Base-by-base conservation (phyloP, 2,797 vertebrate genomes). In the Anguilla megastoma region DNA sequence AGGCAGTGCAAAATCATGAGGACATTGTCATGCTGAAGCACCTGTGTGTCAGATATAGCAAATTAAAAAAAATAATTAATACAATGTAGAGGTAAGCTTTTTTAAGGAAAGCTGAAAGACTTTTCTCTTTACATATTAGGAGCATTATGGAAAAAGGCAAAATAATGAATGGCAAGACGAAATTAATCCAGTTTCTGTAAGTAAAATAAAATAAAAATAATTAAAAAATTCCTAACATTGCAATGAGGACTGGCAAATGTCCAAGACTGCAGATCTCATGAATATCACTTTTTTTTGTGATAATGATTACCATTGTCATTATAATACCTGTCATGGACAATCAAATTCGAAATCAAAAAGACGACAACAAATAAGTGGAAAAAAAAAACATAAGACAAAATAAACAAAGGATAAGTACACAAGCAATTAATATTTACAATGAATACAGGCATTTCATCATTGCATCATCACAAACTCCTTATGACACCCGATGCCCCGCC, bases 341-440 rank as follows among this genome's bases (percentile, higher is more conserved):
- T 8, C 90, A 94, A 91, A n/a, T 27, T 69, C 63, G 5, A 92
- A 88, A 85, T 86, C 66, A 91, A 91, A 92, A 87, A 52, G 21
- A 16, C 80, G 24, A 79, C 54, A 82, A 66, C 63, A 88, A 91
- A 89, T 48, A 90, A 85, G 85, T 69, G 50, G 86, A 87, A 88
- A 79, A 69, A 69, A 6, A 50, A 86, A 80, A 84, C 10, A 85
- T n/a, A 2, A 45, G 86, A 87, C 8, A 1, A 79, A 45, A 21
- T 79, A 79, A 74, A 85, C 88, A 54, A 82, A 88, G 87, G 76
- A 89, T 90, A 91, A 94, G 88, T 56, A 80, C 92, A 94, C 88
- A 91, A 93, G 90, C 91, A 85, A 91, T 93, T 94, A 88, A 89
- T 95, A 95, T 96, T 95, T 95, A 96, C 94, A 96, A 0, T 94